Base-by-base conservation (phyloP, 1,140 invertebrate species). In the Oreohelix idahoensis region DNA sequence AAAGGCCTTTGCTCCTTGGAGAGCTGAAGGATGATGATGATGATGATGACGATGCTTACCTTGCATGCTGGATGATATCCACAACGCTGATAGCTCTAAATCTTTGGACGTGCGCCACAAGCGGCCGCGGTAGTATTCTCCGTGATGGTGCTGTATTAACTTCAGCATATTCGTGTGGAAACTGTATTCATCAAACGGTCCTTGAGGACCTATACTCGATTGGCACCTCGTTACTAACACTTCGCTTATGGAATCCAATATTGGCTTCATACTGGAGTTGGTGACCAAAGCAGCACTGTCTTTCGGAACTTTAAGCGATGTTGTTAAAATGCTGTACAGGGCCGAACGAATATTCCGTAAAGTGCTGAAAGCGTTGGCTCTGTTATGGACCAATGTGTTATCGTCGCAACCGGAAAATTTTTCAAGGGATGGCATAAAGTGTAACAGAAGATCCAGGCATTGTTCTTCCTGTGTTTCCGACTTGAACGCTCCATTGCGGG, bases 371-470 rank as follows among this genome's bases (percentile, higher is more conserved):
- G 75, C 71, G 17, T 78, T 74, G 29, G 36, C 38, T 36, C 58
- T 4, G 81, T 66, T 80, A 1, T 58, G 38, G 74, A 63, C 20
- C 17, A 84, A 49, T 0, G 39, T 66, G 17, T 71, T n/a, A 11
- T 58, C 81, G n/a, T 83, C 51, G 73, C 85, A 86, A 32, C 80
- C 78, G 26, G 77, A 39, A 73, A 42, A 76, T 39, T 79, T 79
- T 63, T 85, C 82, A 26, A 85, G 58, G 39, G 81, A 53, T 15
- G 85, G 85, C 38, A 86, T 66, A 38, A 86, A 80, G 35, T 84
- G 79, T 20, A 81, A n/a, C n/a, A 86, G 1, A 29, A 83, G 53
- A 51, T 83, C 81, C 77, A 86, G 49, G 36, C 85, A 86, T 77
- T 83, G 80, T 32, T 86, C 85, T 53, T 84, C 83, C 5, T 51